These are phyloP conservation scores for Pachyrhynchus sulphureomaculatus DNA, from an alignment of 1,140 invertebrate genomes.

Conservation along the genomic window DNA sequence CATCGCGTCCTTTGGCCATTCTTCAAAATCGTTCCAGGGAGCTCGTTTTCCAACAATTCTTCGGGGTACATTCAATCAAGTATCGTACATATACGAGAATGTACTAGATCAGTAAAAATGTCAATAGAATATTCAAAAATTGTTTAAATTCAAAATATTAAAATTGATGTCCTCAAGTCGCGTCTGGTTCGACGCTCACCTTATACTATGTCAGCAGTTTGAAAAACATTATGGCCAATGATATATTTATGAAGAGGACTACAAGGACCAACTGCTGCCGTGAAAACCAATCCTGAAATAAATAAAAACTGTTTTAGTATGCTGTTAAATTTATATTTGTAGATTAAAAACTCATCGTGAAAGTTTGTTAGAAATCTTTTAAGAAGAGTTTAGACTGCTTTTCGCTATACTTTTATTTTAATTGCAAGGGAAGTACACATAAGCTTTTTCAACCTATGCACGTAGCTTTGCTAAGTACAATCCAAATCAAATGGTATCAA, in stretches of 20 bases:
- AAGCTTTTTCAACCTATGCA: too few species aligned
- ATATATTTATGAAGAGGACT: constrained; percentile 94
- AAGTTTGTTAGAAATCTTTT: too few species aligned
- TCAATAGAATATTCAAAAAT: constrained; percentile 6
- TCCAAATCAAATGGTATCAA: too few species aligned
- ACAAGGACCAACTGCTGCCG: constrained; percentile 93
- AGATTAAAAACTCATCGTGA: too few species aligned
- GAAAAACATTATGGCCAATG: constrained; percentile 95
- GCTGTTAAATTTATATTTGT: too few species aligned
- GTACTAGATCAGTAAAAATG: background rate
- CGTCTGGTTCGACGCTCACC: constrained; percentile 42
- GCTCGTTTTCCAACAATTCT: background rate
- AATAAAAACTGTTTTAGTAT: background rate
- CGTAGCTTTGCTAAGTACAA: too few species aligned
- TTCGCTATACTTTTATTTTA: too few species aligned
- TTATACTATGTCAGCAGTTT: constrained; percentile 86
- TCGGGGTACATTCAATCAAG: constrained; percentile 10
- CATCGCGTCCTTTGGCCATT: background rate
- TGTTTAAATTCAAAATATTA: constrained; percentile 6
- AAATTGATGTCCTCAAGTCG: constrained; percentile 18
- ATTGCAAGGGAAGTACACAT: too few species aligned
- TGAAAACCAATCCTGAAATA: constrained; percentile 94
- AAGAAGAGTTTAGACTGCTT: too few species aligned
- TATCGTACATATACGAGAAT: constrained; percentile 3
- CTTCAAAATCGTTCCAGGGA: background rate